Percentiles rank a stretch among this genome's conserved stretches.
These are phyloP conservation scores for Colinus virginianus DNA, from an alignment of 2,113 vertebrate species.

Conservation along the genomic window DNA sequence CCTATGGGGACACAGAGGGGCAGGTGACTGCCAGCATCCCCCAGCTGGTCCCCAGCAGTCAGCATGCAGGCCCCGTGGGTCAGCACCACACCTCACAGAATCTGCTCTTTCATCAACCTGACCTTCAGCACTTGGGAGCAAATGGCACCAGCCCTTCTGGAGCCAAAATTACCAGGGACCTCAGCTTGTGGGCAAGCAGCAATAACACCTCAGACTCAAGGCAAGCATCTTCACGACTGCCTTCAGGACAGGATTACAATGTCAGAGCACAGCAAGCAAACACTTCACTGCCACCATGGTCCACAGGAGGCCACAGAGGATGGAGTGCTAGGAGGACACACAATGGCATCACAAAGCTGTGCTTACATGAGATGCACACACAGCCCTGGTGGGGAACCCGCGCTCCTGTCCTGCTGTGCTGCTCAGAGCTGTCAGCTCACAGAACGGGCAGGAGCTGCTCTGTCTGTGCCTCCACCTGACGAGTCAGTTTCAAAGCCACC, in stretches of 20 bases:
- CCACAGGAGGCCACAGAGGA: background rate
- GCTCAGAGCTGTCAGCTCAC: background rate
- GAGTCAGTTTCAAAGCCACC: background rate
- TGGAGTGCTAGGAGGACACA: background rate
- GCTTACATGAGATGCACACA: background rate
- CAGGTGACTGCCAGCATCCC: background rate
- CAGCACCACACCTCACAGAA: background rate
- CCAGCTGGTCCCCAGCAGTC: background rate
- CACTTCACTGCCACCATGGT: background rate
- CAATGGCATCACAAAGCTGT: background rate
- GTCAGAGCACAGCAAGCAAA: background rate
- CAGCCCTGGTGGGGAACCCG: background rate
- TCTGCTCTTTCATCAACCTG: background rate
- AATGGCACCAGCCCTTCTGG: background rate
- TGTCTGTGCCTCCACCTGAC: fast-evolving
- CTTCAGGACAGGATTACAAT: fast-evolving
- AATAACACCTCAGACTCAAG: background rate
- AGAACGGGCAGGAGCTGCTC: background rate
- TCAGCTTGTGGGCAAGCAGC: background rate
- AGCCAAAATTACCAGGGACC: background rate
- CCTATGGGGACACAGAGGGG: conserved; percentile 74
- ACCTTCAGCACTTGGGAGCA: background rate
- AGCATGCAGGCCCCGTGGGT: background rate
- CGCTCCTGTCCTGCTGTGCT: background rate
- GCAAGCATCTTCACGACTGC: background rate